These are phyloP conservation scores for Porites rus DNA, from an alignment of 92 coral and sea anemone genomes.

Conservation along the genomic window DNA sequence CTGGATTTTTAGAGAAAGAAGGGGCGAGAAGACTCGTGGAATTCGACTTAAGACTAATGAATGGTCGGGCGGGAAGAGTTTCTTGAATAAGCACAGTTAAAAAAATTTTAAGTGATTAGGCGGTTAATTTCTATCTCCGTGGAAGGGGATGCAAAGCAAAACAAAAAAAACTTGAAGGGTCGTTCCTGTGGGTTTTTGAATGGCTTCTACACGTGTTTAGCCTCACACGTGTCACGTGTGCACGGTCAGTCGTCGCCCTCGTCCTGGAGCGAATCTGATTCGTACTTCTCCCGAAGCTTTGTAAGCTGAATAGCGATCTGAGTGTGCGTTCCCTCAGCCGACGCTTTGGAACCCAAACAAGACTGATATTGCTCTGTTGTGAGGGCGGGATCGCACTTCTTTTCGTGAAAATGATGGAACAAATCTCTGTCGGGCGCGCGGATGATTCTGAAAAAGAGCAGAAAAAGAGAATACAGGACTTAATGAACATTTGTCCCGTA, in stretches of 20 bases:
- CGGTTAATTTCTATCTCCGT: too few species aligned
- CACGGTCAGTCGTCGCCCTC: neutral
- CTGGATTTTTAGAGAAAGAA: too few species aligned
- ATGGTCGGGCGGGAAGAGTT: too few species aligned
- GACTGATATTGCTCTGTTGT: conserved; percentile 74
- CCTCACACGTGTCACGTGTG: neutral
- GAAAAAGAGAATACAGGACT: neutral
- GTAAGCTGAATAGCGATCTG: conserved; percentile 88
- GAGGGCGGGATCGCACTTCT: conserved; percentile 86
- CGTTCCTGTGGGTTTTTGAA: neutral
- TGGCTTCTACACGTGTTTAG: neutral
- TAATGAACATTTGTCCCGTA: too few species aligned
- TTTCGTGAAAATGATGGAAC: conserved; percentile 89
- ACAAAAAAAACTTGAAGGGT: too few species aligned
- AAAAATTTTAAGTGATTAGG: too few species aligned
- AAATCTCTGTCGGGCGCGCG: conserved; percentile 93
- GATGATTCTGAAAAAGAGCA: conserved; percentile 66
- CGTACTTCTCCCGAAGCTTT: conserved; percentile 75
- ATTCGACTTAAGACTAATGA: too few species aligned
- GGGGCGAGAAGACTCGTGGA: too few species aligned
- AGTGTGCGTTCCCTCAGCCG: conserved; percentile 81
- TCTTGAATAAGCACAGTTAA: too few species aligned
- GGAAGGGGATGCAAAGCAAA: too few species aligned
- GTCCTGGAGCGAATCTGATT: conserved; percentile 38
- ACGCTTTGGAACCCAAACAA: conserved; percentile 87